Conservation (phyloP, 2,888 invertebrate species). For the Odontocerum albicorne region DNA sequence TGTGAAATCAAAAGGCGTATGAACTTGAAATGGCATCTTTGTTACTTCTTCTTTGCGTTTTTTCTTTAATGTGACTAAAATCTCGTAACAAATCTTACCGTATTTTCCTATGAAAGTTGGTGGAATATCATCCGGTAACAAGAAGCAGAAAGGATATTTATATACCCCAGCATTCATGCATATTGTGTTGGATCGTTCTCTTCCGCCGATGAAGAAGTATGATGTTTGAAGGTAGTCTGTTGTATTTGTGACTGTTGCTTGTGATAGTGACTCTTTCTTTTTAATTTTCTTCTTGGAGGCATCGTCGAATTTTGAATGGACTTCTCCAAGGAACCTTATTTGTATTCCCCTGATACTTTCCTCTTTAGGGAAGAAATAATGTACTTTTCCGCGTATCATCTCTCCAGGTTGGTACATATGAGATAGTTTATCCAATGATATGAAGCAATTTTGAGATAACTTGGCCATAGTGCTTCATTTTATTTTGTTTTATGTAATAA, state of each 20-base stretch:
- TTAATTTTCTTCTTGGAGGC: not conserved
- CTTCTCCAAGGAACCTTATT: not conserved
- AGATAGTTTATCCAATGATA: conserved; percentile 8
- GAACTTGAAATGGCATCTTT: not conserved
- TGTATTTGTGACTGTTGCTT: not conserved
- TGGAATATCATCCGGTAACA: not conserved
- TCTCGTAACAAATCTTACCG: not conserved
- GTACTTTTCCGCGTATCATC: not conserved
- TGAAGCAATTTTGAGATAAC: not conserved
- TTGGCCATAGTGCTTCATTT: not conserved
- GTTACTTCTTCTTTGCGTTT: not conserved
- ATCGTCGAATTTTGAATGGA: not conserved
- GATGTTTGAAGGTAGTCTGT: not conserved
- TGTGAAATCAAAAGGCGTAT: not conserved
- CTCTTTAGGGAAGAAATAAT: not conserved
- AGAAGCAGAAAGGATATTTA: not conserved
- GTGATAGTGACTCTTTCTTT: not conserved
- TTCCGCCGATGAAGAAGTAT: not conserved
- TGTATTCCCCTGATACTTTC: conserved; percentile 2
- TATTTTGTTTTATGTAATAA: too few species aligned
- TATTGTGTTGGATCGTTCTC: not conserved
- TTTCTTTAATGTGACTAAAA: not conserved
- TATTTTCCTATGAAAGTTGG: not conserved
- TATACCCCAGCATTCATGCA: not conserved
- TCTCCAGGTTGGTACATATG: conserved; percentile 4